Conservation (phyloP, 2,888 invertebrate genomes). For the Caradrina kadenii region DNA sequence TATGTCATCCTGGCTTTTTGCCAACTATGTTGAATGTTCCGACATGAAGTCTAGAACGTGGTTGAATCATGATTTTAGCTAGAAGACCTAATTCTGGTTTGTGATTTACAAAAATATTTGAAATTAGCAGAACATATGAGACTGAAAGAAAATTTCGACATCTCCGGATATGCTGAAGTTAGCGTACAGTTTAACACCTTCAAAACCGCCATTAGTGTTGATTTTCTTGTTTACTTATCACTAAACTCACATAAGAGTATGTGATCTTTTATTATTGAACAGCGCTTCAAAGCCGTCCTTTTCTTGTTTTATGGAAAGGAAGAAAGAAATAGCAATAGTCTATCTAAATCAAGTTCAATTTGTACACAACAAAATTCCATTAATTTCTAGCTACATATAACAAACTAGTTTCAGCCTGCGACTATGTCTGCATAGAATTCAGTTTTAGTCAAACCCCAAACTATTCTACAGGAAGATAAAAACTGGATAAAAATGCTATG, state of each 20-base stretch:
- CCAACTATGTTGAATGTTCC: constrained; percentile 21
- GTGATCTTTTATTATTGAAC: no score
- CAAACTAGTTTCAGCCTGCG: no score
- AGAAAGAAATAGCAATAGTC: no score
- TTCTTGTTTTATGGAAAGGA: no score
- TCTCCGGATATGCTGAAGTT: not conserved
- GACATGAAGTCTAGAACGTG: constrained; percentile 1
- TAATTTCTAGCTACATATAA: no score
- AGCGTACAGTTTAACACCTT: not conserved
- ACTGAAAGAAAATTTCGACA: not conserved
- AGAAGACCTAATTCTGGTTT: constrained; percentile 1
- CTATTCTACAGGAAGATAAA: no score
- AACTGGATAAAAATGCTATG: no score
- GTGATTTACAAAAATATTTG: not conserved
- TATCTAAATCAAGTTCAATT: no score
- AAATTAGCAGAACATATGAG: not conserved
- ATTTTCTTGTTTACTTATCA: not conserved
- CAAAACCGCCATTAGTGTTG: not conserved
- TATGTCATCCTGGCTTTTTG: constrained; percentile 22
- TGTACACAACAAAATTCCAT: no score
- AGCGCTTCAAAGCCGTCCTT: no score
- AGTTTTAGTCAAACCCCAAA: no score
- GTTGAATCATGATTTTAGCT: constrained; percentile 27
- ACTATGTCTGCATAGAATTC: no score
- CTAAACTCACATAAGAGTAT: not conserved